phyloP scores from a whole-genome alignment of 1,140 invertebrate genomes.

The Drosophila varians region DNA sequence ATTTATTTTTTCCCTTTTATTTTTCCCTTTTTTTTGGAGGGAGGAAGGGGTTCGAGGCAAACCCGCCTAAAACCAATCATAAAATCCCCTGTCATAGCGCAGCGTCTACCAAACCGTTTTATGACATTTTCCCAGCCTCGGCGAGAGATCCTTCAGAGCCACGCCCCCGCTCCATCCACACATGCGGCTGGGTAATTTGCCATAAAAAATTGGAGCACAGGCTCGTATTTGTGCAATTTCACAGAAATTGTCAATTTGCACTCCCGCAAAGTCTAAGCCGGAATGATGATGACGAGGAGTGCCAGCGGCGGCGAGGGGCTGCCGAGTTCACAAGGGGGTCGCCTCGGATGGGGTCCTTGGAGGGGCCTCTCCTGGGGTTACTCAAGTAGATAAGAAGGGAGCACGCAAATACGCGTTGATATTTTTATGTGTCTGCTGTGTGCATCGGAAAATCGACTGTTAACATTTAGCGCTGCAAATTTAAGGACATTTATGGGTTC shows the following conservation, averaged over 20 bases:
- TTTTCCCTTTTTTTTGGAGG: constrained; percentile 35
- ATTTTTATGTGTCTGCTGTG: constrained; percentile 64
- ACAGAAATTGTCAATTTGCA: constrained; percentile 80
- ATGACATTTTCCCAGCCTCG: constrained; percentile 50
- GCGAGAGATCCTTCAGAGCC: constrained; percentile 16
- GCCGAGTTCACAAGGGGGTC: neutral
- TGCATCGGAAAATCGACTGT: constrained; percentile 72
- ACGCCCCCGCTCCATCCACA: constrained; percentile 21
- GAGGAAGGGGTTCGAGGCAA: constrained; percentile 3
- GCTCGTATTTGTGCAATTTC: constrained; percentile 80
- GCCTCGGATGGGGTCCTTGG: neutral
- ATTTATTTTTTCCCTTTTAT: constrained; percentile 65
- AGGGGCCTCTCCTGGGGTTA: neutral
- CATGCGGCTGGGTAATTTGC: constrained; percentile 75
- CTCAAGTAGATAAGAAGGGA: constrained; percentile 24
- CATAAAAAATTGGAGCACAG: constrained; percentile 76
- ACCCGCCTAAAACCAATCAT: constrained; percentile 67
- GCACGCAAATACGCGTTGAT: constrained; percentile 74
- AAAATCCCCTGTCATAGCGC: constrained; percentile 51
- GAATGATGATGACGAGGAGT: constrained; percentile 23
- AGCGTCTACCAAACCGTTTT: constrained; percentile 69
- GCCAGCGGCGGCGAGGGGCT: constrained; percentile 1
- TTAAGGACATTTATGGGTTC: constrained; percentile 70
- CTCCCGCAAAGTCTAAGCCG: constrained; percentile 75
- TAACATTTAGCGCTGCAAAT: constrained; percentile 79